Percentiles rank a stretch among this genome's conserved stretches.
Evolutionary conservation across 1,140 invertebrate species (phyloP).

Genomic region (Lepidurus arcticus): DNA sequence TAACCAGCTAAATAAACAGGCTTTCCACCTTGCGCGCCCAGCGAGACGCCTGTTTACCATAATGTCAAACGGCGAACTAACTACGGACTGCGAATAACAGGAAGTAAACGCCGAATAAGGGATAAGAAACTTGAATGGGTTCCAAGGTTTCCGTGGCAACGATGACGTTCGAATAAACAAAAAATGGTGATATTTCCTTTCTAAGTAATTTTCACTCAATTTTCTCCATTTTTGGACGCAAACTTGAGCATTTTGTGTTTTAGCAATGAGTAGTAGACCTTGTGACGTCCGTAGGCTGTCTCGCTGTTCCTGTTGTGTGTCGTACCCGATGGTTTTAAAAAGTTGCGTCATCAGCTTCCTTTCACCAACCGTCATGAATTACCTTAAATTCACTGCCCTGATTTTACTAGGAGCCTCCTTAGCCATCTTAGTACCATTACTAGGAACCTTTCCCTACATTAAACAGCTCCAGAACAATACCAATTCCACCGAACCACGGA

Average conservation of each 20-base stretch:
- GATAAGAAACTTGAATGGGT: too few species aligned
- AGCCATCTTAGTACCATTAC: not conserved
- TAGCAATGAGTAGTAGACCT: not conserved
- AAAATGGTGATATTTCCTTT: too few species aligned
- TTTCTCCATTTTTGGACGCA: not conserved
- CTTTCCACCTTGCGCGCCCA: not conserved
- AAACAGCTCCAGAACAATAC: not conserved
- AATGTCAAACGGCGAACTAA: not conserved
- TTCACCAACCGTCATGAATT: not conserved
- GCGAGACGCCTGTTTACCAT: not conserved
- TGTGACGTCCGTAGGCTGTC: not conserved
- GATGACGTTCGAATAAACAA: too few species aligned
- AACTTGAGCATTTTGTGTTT: not conserved
- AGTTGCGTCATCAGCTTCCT: not conserved
- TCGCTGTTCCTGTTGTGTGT: not conserved
- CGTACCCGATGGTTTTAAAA: not conserved
- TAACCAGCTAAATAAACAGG: not conserved
- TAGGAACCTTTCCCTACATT: not conserved
- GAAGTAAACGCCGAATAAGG: not conserved
- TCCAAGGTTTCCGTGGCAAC: too few species aligned
- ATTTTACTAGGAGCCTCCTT: not conserved
- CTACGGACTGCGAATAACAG: not conserved
- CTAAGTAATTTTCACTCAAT: not conserved
- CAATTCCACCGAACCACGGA: not conserved
- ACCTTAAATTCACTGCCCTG: not conserved